Evolutionary conservation across 2,888 invertebrate species (phyloP).

Genomic region (Oeneis ivallda): DNA sequence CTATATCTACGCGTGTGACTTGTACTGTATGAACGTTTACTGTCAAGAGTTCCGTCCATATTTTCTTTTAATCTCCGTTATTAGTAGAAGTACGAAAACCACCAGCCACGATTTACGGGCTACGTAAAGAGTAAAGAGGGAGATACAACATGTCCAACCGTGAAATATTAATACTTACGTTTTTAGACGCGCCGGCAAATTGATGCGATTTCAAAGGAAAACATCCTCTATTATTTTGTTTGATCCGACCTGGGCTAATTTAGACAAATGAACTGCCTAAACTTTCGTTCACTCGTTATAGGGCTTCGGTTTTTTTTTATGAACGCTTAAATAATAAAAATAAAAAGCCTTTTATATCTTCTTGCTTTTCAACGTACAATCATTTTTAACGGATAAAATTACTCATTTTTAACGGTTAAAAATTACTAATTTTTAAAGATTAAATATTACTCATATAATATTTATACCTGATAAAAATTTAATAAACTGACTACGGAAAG

Average conservation of each 20-base stretch:
- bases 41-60: neutral
- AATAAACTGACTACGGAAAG: no score
- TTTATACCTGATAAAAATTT: no score
- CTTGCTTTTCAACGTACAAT: no score
- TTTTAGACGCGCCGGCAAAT: slow-evolving; percentile 12
- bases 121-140: slow-evolving; percentile 23
- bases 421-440: no score
- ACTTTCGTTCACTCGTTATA: neutral
- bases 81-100: slow-evolving; percentile 12
- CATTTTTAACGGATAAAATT: no score
- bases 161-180: slow-evolving; percentile 24
- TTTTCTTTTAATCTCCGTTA: neutral
- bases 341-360: no score
- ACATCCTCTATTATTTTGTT: slow-evolving; percentile 7
- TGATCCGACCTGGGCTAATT: neutral
- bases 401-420: no score
- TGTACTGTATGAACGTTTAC: neutral
- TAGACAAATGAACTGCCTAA: slow-evolving; percentile 3
- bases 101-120: slow-evolving; percentile 25
- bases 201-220: slow-evolving; percentile 11
- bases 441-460: no score
- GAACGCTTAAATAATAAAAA: no score
- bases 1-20: no score
- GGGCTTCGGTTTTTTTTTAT: neutral
- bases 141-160: slow-evolving; percentile 29